A percentile compares a stretch with the other conserved stretches of the same genome.
Conservation (phyloP, 1,140 invertebrate species). For the Hyphantria cunea region DNA sequence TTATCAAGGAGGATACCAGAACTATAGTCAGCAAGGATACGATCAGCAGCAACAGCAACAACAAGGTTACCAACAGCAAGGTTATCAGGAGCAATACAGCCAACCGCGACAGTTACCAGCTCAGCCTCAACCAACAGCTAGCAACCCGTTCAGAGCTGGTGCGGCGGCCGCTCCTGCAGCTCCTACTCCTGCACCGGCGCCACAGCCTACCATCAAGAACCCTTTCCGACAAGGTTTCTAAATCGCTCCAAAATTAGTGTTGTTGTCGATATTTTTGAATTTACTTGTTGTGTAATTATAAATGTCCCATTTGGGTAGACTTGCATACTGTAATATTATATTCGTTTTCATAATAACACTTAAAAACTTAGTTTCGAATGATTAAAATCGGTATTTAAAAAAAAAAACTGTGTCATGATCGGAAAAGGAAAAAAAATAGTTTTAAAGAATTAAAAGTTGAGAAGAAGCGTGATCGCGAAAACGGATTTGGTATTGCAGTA, state of each 20-base stretch:
- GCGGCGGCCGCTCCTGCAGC: slow-evolving; percentile 42
- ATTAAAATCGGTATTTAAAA: no score
- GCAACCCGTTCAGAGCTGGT: slow-evolving; percentile 54
- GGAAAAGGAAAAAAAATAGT: no score
- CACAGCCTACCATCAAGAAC: slow-evolving; percentile 63
- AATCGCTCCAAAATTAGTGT: slow-evolving; percentile 60
- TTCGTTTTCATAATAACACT: neutral
- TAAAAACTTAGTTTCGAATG: no score
- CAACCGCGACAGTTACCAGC: slow-evolving; percentile 73
- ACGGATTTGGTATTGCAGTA: no score
- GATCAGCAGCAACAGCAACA: slow-evolving; percentile 79
- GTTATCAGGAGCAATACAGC: slow-evolving; percentile 68
- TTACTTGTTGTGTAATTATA: slow-evolving; percentile 80
- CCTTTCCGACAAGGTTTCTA: slow-evolving; percentile 84
- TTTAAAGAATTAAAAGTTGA: no score
- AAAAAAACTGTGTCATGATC: no score
- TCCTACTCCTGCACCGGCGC: slow-evolving; percentile 54
- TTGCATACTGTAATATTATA: slow-evolving; percentile 7
- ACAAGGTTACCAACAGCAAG: slow-evolving; percentile 78
- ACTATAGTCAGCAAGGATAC: slow-evolving; percentile 71
- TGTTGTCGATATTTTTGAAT: slow-evolving; percentile 76
- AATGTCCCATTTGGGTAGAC: slow-evolving; percentile 61
- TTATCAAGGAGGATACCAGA: slow-evolving; percentile 79
- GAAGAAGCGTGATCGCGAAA: no score
- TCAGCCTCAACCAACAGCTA: slow-evolving; percentile 48